These are phyloP conservation scores for Osmerus eperlanus DNA, from an alignment of 2,113 vertebrate genomes.

Conservation along the genomic window DNA sequence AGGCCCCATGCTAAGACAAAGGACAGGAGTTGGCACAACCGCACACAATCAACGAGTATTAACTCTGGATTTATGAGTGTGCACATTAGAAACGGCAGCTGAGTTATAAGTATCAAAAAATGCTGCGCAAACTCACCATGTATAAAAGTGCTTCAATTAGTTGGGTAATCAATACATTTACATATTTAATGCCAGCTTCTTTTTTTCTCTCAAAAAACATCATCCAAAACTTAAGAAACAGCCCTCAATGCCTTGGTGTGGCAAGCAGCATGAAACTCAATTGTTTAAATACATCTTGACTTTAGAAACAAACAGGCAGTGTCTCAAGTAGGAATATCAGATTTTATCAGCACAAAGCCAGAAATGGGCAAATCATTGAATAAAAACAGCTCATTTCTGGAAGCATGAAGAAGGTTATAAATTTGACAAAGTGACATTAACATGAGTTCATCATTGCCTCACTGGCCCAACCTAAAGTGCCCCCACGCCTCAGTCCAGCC, in stretches of 20 bases:
- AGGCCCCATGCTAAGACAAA: conserved; percentile 17
- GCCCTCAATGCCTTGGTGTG: conserved; percentile 27
- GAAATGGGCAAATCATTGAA: conserved; percentile 28
- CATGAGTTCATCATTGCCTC: conserved; percentile 37
- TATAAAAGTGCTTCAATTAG: conserved; percentile 26
- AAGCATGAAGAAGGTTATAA: conserved; percentile 39
- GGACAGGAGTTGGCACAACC: conserved; percentile 13
- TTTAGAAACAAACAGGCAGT: conserved; percentile 38
- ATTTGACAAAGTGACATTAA: conserved; percentile 39
- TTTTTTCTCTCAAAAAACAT: conserved; percentile 15
- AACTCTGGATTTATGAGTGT: conserved; percentile 16
- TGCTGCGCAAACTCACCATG: no score
- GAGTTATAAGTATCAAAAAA: no score
- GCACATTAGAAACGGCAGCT: no score
- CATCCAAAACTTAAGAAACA: conserved; percentile 24
- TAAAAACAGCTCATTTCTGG: conserved; percentile 43
- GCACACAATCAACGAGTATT: conserved; percentile 21
- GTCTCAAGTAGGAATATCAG: conserved; percentile 16
- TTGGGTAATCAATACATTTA: no score
- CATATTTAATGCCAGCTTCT: not conserved
- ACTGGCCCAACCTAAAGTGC: conserved; percentile 36
- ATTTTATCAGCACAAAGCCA: conserved; percentile 36
- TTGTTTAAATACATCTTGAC: conserved; percentile 29
- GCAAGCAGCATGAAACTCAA: conserved; percentile 47
- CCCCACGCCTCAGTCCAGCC: conserved; percentile 22